These are phyloP conservation scores for Drosophila histrio DNA, from an alignment of 2,888 invertebrate species.

Conservation along the genomic window DNA sequence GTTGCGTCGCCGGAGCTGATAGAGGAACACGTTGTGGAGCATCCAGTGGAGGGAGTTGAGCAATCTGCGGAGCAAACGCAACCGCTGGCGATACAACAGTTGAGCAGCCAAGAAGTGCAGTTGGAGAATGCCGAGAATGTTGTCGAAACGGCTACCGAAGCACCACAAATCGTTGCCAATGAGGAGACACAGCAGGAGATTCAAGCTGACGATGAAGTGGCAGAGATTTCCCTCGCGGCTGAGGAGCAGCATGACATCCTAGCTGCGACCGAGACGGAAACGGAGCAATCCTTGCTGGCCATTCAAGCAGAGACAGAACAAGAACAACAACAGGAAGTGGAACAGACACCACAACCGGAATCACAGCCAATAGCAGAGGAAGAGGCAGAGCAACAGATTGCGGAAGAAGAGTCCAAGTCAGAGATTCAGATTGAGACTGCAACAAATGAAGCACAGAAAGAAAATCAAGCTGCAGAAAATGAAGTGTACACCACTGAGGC, in stretches of 20 bases:
- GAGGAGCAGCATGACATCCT: constrained; percentile 6
- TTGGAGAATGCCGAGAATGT: constrained; percentile 49
- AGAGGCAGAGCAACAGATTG: not conserved
- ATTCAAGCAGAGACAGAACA: not conserved
- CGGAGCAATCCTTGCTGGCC: not conserved
- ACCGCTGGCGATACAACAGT: not conserved
- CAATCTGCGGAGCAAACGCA: constrained; percentile 22
- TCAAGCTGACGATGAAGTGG: constrained; percentile 9
- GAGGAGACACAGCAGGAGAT: constrained; percentile 1
- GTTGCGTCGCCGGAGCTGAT: constrained; percentile 46
- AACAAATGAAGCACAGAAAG: not conserved
- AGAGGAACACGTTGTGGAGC: constrained; percentile 62
- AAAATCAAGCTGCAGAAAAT: constrained; percentile 13
- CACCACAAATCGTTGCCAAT: constrained; percentile 2
- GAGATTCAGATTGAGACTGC: too few relatives aligned
- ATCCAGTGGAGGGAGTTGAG: constrained; percentile 33
- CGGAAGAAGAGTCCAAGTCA: constrained; percentile 6
- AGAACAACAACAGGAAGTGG: constrained; percentile 1
- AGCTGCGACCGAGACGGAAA: constrained; percentile 10
- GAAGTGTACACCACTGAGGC: constrained; percentile 57
- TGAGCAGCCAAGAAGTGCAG: constrained; percentile 58
- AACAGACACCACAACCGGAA: constrained; percentile 2
- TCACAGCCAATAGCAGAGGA: not conserved
- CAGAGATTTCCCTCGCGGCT: not conserved
- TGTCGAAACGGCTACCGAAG: constrained; percentile 49